A percentile compares a stretch with the other conserved stretches of the same genome.
Conservation (phyloP, 1,140 invertebrate genomes). For the Drosophila paulistorum region DNA sequence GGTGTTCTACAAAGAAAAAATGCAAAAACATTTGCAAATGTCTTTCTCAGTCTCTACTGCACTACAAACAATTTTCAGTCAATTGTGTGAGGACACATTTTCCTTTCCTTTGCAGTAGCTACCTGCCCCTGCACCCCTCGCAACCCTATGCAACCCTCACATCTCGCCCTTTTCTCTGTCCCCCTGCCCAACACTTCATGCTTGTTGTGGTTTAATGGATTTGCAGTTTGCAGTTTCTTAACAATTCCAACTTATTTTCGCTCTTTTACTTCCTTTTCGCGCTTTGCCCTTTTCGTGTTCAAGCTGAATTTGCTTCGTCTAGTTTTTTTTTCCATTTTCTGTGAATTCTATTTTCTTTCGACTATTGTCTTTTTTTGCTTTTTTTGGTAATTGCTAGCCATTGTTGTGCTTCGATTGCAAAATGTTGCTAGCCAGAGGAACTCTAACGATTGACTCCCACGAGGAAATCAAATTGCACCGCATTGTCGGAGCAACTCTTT, state of each 20-base stretch:
- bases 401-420: conserved; percentile 66
- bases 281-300: conserved; percentile 74
- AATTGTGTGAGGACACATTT: conserved; percentile 50
- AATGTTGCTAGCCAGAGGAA: conserved; percentile 21
- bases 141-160: not conserved
- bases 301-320: conserved; percentile 42
- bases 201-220: conserved; percentile 80
- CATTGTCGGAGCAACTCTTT: conserved; percentile 65
- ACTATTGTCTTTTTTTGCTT: conserved; percentile 38
- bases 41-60: conserved; percentile 22
- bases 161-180: not conserved
- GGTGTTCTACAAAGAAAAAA: not conserved
- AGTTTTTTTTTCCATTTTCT: conserved; percentile 21
- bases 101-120: conserved; percentile 24
- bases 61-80: conserved; percentile 66
- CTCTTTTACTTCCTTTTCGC: conserved; percentile 72
- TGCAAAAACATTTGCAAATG: conserved; percentile 53
- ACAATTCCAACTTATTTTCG: conserved; percentile 78
- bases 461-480: conserved; percentile 56
- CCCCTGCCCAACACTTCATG: conserved; percentile 48
- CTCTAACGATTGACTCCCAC: conserved; percentile 37
- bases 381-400: conserved; percentile 75
- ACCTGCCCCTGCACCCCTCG: conserved; percentile 1
- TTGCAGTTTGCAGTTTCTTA: conserved; percentile 79
- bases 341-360: conserved; percentile 25